Conservation (phyloP, 2,113 vertebrate genomes). For the Labeo rohita region DNA sequence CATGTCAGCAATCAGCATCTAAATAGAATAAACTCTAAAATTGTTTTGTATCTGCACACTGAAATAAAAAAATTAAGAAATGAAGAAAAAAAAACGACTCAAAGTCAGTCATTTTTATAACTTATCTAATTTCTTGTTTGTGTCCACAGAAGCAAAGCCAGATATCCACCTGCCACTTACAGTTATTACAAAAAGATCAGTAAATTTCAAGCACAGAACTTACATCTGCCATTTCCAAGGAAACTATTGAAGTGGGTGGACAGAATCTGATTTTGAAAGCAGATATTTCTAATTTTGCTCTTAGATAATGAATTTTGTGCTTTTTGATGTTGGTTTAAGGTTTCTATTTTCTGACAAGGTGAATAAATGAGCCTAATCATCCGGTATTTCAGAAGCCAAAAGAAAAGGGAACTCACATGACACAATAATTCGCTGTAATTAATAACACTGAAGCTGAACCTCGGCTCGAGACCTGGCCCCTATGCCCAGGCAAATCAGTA, state of each 20-base stretch:
- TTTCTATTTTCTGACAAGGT: constrained; percentile 1
- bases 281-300: background rate
- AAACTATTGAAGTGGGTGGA: background rate
- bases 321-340: background rate
- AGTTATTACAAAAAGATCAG: background rate
- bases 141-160: background rate
- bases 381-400: background rate
- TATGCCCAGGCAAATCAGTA: background rate
- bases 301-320: background rate
- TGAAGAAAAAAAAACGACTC: background rate
- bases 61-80: background rate
- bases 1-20: background rate
- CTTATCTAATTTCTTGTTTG: background rate
- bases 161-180: background rate
- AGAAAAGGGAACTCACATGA: constrained; percentile 1
- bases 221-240: background rate
- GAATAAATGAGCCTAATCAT: background rate
- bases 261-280: constrained; percentile 4
- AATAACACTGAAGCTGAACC: background rate
- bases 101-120: background rate
- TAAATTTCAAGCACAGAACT: background rate
- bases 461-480: background rate
- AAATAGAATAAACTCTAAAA: background rate
- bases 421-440: background rate
- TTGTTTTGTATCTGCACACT: background rate